Conservation (phyloP, 2,797 vertebrate species). For the Argyrosomus regius region DNA sequence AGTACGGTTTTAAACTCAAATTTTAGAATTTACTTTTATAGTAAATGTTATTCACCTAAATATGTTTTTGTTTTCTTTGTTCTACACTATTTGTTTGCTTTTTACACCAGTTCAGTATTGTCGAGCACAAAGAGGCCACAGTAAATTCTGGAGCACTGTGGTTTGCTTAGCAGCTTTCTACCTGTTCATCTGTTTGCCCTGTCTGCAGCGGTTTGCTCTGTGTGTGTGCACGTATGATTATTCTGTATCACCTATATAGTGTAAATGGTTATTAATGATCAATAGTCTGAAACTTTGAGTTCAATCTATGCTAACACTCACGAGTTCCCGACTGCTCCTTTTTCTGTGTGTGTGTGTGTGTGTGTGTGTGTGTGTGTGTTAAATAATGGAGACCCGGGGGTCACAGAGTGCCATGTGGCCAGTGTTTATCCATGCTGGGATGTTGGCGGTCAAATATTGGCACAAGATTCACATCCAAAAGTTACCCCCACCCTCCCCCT, state of each 20-base stretch:
- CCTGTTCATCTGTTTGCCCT: background rate
- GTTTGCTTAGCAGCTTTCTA: background rate
- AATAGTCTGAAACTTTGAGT: background rate
- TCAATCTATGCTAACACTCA: background rate
- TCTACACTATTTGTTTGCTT: background rate
- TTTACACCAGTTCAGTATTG: background rate
- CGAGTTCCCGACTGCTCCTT: conserved; percentile 4
- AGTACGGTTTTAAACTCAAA: background rate
- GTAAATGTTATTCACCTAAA: background rate
- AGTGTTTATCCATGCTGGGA: conserved; percentile 64
- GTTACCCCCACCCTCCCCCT: background rate
- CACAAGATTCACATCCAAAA: conserved; percentile 29
- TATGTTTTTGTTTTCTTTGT: conserved; percentile 15
- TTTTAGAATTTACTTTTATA: background rate
- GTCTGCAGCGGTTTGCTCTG: background rate
- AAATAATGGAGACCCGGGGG: conserved; percentile 27
- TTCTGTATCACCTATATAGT: background rate
- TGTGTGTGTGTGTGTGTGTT: conserved; percentile 38
- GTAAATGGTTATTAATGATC: background rate
- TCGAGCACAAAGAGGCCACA: background rate
- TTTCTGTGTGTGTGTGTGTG: conserved; percentile 5
- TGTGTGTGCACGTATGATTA: background rate
- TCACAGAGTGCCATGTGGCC: conserved; percentile 51
- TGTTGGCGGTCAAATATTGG: conserved; percentile 55
- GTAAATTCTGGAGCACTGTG: conserved; percentile 1